Evolutionary conservation across 2,113 vertebrate genomes (phyloP), one percentile per base, ranked within the genome.

Genomic region (Heterotilapia buettikoferi): DNA sequence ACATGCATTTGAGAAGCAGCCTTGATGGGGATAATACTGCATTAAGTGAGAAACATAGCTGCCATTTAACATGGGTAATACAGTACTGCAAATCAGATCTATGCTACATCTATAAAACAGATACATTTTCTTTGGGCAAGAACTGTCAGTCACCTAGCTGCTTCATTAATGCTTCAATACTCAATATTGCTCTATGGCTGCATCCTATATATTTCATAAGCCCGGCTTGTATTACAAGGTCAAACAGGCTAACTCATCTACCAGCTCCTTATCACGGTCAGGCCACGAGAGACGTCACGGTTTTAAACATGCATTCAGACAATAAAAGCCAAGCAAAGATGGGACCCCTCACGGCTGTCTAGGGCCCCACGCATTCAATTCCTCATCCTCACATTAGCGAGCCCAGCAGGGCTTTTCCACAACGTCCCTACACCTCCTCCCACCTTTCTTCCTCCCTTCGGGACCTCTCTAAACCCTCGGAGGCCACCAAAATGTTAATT

Each of bases 401-500:
- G 83, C 79, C 81, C 84, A 92, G 84, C 79, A 54, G 83, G 90
- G 89, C 53, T 50, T 89, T 91, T 80, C 83, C 83, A 50, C 82
- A 45, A n/a, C 29, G 76, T 84, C 85, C 71, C 88, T 81, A 45
- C 80, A 61, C 54, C 84, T 61, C 50, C 57, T 47, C 71, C 66
- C 80, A 63, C 56, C 82, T 82, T 66, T 21, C 71, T 26, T 63
- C 80, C 43, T 88, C 84, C 90, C 88, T 88, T 84, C 57, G 50
- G 86, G 85, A 92, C 88, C 83, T 57, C 47, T 47, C 14, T 50
- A 83, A 83, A 87, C 81, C 94, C 88, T 86, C 10, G 45, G 84
- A 8, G 90, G 90, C 87, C 56, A 93, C 63, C 87, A 89, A 93
- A 93, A 93, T 95, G 94, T 91, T 96, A 94, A 96, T 95, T 91